Base-by-base conservation (phyloP, 2,797 vertebrate genomes). In the Oophaga sylvatica region DNA sequence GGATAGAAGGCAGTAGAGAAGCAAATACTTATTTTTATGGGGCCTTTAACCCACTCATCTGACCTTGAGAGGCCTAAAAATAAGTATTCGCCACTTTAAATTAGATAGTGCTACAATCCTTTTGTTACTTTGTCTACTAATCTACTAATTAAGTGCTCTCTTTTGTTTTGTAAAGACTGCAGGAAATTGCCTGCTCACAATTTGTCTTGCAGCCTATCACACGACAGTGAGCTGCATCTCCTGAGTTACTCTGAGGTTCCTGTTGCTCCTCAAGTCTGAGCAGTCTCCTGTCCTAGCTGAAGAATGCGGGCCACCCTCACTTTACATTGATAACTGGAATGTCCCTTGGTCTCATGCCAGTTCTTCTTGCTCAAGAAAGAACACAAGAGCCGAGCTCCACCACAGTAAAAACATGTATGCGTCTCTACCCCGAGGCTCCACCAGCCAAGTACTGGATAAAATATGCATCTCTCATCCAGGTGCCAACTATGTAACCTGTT, bases 401-500 rank as follows among this genome's bases (percentile, higher is more conserved):
- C 82, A 84, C 76, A 71, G 67, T 62, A 17, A 88, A 81, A 80
- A 84, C 68, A 85, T 70, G 67, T 26, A 73, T 85, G 68, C 48
- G 56, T 81, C 73, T 68, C 78, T 85, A 65, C 87, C 87, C 87
- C 63, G 68, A 68, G 87, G 87, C 87, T 65, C 68, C 57, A 22
- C 68, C 87, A 88, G 73, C 82, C 76, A 48, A 63, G 35, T 68
- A 68, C 81, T 85, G 68, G 12, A 81, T 88, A 22, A 81, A 84
- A 63, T 85, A 85, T 85, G 87, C 78, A 84, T 84, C 87, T 53
- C 29, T 87, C 19, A 82, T 62, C 26, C 16, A 17, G 41, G 59
- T 87, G 86, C 86, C 80, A 87, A 87, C 48, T 83, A 87, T 83
- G 86, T 87, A 87, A 87, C 86, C 86, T 83, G 81, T 41, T 41